These are phyloP conservation scores for Harpagoxenus sublaevis DNA, from an alignment of 2,888 invertebrate species.

Conservation along the genomic window DNA sequence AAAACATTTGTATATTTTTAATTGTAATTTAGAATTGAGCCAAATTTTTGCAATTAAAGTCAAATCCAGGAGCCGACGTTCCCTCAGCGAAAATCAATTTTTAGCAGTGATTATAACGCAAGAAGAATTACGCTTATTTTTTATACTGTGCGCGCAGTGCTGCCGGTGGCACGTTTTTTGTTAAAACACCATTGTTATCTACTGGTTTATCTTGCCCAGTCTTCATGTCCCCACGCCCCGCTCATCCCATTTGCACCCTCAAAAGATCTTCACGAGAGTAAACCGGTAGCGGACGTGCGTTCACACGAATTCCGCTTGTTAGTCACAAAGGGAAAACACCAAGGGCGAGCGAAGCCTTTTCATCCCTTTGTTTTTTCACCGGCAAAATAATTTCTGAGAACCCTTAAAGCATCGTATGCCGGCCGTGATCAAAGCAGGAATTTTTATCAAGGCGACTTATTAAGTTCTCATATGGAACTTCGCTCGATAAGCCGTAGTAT, in stretches of 20 bases:
- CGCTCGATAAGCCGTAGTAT: not conserved
- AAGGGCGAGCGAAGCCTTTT: slow-evolving; percentile 11
- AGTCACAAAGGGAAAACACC: slow-evolving; percentile 65
- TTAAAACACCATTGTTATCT: slow-evolving; percentile 39
- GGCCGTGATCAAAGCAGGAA: slow-evolving; percentile 62
- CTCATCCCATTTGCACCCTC: not conserved
- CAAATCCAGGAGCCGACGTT: not conserved
- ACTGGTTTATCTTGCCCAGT: slow-evolving; percentile 17
- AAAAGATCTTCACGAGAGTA: slow-evolving; percentile 58
- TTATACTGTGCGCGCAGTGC: not conserved
- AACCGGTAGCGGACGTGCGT: slow-evolving; percentile 58
- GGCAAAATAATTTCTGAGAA: slow-evolving; percentile 61
- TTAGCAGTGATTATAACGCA: not conserved
- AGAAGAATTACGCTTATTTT: not conserved
- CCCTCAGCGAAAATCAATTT: not conserved
- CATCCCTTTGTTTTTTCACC: slow-evolving; percentile 13
- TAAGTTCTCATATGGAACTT: slow-evolving; percentile 23
- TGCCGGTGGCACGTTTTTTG: not conserved
- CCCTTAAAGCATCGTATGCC: slow-evolving; percentile 43
- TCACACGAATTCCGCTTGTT: slow-evolving; percentile 73
- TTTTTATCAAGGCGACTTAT: slow-evolving; percentile 46
- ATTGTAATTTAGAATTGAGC: not conserved
- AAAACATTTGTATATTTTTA: not conserved
- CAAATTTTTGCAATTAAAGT: not conserved
- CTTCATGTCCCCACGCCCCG: not conserved